Base-by-base conservation (phyloP, 2,797 vertebrate species). In the Anguilla pacifica region DNA sequence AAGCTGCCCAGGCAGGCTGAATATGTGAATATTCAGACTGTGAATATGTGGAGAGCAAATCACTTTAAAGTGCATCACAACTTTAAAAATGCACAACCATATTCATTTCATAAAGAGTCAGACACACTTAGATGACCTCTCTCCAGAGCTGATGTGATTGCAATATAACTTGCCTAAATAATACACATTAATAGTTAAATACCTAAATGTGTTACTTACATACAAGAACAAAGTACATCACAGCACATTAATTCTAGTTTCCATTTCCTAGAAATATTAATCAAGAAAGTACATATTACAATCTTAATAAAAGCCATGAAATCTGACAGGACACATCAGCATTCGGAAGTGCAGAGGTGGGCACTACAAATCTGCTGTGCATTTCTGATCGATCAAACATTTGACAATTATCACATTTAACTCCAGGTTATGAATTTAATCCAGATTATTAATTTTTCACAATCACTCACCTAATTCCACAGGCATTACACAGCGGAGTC, bases 401-500 rank as follows among this genome's bases (percentile, higher is more conserved):
- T 79, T 43, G 39, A 15, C 31, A 74, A 35, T 31, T 35, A 74
- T 79, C 13, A 39, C 74, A 19, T 15, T 79, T 19, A 55, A 59
- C 51, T 64, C 39, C 31, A 64, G 35, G 64, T 11, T 4, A 43
- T 35, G 67, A 6, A 51, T 35, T 57, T 49, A 22, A 17, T 17
- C 55, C 55, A 59, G 39, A 43, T 17, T 15, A 19, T 59, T 59
- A 13, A 59, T 59, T 59, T 67, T 67, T 57, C 55, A 49, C 2
- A 2, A 22, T 17, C 84, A 22, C 88, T 25, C 92, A 99, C 98
- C 98, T 96, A 95, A 99, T 98, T 9, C 98, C 98, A 89, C 98
- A 99, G 15, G 98, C 98, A 3, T 99, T 99, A 90, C 98, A 99
- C n/a, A 98, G 96, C 0, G 97, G 97, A 0, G 97, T 98, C 28